These are phyloP conservation scores for Notodonta dromedarius DNA, from an alignment of 2,888 invertebrate genomes.

Conservation along the genomic window DNA sequence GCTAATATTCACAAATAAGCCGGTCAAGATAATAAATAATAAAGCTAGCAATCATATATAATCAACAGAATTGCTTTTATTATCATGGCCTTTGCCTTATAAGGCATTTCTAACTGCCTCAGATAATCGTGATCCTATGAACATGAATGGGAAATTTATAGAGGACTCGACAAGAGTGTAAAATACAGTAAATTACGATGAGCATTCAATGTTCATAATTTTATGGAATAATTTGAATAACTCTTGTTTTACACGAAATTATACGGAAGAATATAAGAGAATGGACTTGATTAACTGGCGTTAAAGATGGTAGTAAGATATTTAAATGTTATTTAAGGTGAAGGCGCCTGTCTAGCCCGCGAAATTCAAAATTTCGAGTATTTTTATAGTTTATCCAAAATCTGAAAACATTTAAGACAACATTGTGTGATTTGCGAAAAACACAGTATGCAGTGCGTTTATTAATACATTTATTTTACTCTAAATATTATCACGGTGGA, in stretches of 20 bases:
- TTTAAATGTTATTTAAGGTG: too few relatives aligned
- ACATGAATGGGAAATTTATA: conserved; percentile 33
- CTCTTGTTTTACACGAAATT: conserved; percentile 26
- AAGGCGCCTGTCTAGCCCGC: too few relatives aligned
- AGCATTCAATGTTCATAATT: background rate
- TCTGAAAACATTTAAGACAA: too few relatives aligned
- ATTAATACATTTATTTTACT: too few relatives aligned
- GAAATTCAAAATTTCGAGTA: too few relatives aligned
- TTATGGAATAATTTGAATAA: too few relatives aligned
- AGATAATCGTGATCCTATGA: conserved; percentile 17
- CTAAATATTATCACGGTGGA: too few relatives aligned
- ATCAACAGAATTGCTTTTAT: background rate
- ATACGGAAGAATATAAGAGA: conserved; percentile 3
- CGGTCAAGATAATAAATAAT: background rate
- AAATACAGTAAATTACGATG: conserved; percentile 34
- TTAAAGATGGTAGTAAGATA: too few relatives aligned
- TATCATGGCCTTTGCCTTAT: background rate
- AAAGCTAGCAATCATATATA: background rate
- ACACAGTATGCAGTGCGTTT: too few relatives aligned
- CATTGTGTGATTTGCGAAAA: too few relatives aligned
- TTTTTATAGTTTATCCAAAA: too few relatives aligned
- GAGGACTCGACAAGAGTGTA: conserved; percentile 33
- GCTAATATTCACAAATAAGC: background rate
- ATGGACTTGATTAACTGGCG: too few relatives aligned
- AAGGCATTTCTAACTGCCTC: conserved; percentile 7